Conservation (phyloP, 2,888 invertebrate genomes). For the Lepidocyrtinus sp. region DNA sequence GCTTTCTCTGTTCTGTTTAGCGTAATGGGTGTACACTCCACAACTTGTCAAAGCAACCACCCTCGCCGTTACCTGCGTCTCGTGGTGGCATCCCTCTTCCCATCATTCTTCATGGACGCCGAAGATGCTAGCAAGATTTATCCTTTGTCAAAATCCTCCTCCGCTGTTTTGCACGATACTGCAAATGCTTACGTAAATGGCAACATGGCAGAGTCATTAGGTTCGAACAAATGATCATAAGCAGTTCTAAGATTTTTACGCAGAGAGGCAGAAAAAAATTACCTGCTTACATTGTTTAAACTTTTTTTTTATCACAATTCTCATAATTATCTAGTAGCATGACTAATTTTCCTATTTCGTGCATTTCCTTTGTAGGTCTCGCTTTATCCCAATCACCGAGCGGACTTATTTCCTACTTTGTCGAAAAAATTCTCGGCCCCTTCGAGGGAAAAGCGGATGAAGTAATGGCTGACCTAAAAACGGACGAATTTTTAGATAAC, state of each 20-base stretch:
- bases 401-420: slow-evolving; percentile 76
- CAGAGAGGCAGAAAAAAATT: slow-evolving; percentile 73
- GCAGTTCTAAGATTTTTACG: too few species aligned
- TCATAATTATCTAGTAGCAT: slow-evolving; percentile 9
- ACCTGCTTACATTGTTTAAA: background rate
- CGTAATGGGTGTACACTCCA: slow-evolving; percentile 78
- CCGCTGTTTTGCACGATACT: slow-evolving; percentile 72
- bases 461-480: slow-evolving; percentile 24
- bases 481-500: slow-evolving; percentile 80
- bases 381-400: slow-evolving; percentile 75
- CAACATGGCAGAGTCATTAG: slow-evolving; percentile 91
- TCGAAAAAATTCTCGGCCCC: slow-evolving; percentile 74
- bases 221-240: too few species aligned
- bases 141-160: slow-evolving; percentile 70
- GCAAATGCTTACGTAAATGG: slow-evolving; percentile 83
- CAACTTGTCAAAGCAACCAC: slow-evolving; percentile 75
- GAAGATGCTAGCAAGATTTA: slow-evolving; percentile 70
- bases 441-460: slow-evolving; percentile 47
- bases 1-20: too few species aligned
- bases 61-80: slow-evolving; percentile 69
- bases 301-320: slow-evolving; percentile 1
- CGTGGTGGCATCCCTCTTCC: slow-evolving; percentile 70
- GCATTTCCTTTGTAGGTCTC: slow-evolving; percentile 71
- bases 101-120: slow-evolving; percentile 69
- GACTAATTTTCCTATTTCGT: background rate